phyloP scores from a whole-genome alignment of 2,888 invertebrate species.

The Apomyelois bistriatella region DNA sequence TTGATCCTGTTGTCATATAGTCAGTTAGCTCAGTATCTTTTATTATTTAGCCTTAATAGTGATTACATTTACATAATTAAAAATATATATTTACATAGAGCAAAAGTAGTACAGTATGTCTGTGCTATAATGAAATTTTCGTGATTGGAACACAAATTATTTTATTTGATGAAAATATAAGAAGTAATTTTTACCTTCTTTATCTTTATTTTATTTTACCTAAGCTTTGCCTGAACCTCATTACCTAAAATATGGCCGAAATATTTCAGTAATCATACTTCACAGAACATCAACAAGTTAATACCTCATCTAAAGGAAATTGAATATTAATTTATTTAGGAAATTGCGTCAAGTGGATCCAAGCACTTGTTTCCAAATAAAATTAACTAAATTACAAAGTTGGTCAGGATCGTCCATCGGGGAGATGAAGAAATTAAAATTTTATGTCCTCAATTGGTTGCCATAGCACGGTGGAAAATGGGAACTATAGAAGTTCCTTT shows the following conservation, averaged over 20 bases:
- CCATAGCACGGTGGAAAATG: neutral
- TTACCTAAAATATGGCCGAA: constrained; percentile 14
- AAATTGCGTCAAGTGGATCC: constrained; percentile 35
- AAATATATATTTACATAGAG: no score
- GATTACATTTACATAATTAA: no score
- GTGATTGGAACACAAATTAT: no score
- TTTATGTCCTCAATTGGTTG: neutral
- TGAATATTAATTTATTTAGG: constrained; percentile 43
- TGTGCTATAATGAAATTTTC: no score
- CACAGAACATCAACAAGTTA: constrained; percentile 35
- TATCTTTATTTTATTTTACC: no score
- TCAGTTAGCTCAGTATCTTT: no score
- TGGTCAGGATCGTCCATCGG: neutral
- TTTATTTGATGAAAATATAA: no score
- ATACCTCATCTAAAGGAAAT: constrained; percentile 33
- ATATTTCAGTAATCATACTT: constrained; percentile 29
- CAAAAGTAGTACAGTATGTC: no score
- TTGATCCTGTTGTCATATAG: no score
- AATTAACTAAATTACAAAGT: constrained; percentile 9
- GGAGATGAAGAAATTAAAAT: constrained; percentile 5
- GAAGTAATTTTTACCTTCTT: no score
- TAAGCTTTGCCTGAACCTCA: neutral
- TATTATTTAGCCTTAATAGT: no score
- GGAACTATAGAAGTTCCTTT: neutral
- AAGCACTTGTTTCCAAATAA: constrained; percentile 6